Base-by-base conservation (phyloP, 2,888 invertebrate genomes). In the Plemyria rubiginata region DNA sequence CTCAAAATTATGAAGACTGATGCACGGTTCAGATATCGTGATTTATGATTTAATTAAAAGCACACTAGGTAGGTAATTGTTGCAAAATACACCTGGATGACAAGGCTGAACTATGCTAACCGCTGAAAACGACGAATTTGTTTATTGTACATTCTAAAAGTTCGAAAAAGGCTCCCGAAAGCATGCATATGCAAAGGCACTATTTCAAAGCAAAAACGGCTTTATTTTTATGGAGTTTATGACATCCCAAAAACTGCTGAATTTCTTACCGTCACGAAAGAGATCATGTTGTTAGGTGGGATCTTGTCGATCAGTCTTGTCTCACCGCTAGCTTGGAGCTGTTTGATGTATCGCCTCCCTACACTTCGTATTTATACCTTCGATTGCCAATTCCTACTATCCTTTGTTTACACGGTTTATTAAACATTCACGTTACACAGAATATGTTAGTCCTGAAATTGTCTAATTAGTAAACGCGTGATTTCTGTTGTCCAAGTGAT, bases 401-500 rank as follows among this genome's bases (percentile, higher is more conserved):
- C 87, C 86, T 87, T 69, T 73, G 71, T 76, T 81, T 84, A 86
- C 85, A 90, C 89, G 88, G 86, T 87, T 48, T 72, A 84, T 87
- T 88, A 83, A 73, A 68, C 86, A 89, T 89, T 86, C 86, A 79
- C 75, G 70, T 82, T 80, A 70, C 73, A 68, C 75, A 71, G 66
- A 77, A 86, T 87, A 89, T 86, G 86, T 85, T 87, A 86, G 79
- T 76, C 80, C 80, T 81, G 73, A 81, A 80, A 79, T 73, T 66
- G 56, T 59, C 62, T 77, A 78, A 80, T 79, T 78, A 74, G 68
- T 75, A 75, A 77, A 79, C 80, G 78, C 72, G 68, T 66, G 65
- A 68, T 71, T 71, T 74, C 71, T 74, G 62, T 74, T 75, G 78
- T 78, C 76, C 75, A 74, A 71, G 43, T 67, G 65, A 66, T 65